phyloP scores from a whole-genome alignment of 2,888 invertebrate species.

The Nymphalis polychloros region DNA sequence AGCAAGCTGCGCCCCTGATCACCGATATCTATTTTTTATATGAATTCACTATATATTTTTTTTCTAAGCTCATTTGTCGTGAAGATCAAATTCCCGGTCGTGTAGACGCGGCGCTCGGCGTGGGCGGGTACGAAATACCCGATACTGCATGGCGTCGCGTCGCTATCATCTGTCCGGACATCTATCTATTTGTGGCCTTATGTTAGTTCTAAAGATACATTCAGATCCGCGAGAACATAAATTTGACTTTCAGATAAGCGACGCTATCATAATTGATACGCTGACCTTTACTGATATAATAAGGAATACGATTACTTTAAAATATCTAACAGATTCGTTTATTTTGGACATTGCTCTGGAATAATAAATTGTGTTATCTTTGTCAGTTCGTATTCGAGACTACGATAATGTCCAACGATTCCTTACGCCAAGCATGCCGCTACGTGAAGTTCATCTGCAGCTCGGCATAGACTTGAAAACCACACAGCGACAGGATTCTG shows the following conservation, averaged over 20 bases:
- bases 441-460: constrained; percentile 63
- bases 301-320: not conserved
- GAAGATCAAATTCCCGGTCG: constrained; percentile 56
- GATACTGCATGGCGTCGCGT: constrained; percentile 68
- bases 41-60: not conserved
- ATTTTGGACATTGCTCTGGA: too few relatives aligned
- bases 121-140: constrained; percentile 45
- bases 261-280: not conserved
- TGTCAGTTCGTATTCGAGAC: constrained; percentile 62
- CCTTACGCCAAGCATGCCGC: constrained; percentile 63
- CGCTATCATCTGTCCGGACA: constrained; percentile 61
- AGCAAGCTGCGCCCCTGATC: too few relatives aligned
- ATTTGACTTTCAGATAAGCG: not conserved
- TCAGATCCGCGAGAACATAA: not conserved
- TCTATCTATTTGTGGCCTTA: constrained; percentile 64
- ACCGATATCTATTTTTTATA: too few relatives aligned
- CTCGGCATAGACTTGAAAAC: constrained; percentile 59
- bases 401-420: constrained; percentile 67
- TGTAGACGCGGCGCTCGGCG: constrained; percentile 39
- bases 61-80: constrained; percentile 62
- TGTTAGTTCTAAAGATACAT: constrained; percentile 49
- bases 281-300: not conserved
- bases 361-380: not conserved
- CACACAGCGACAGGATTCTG: constrained; percentile 63
- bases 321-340: too few relatives aligned